Evolutionary conservation across 2,888 invertebrate species (phyloP).

Genomic region (Drosophila macrothrix): DNA sequence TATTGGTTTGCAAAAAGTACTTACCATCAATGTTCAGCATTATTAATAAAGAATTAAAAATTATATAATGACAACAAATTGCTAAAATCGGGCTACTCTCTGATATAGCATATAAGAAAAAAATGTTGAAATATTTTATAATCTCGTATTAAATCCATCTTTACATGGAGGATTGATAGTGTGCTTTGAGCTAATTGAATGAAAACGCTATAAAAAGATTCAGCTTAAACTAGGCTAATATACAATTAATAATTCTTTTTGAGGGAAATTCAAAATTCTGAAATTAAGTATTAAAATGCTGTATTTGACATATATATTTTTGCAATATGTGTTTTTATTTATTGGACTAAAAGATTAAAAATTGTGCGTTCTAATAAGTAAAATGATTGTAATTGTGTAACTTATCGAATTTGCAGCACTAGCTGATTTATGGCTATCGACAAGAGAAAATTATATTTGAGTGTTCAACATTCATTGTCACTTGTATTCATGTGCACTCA

Average conservation of each 20-base stretch:
- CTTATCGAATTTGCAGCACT: not conserved
- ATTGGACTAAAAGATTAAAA: not conserved
- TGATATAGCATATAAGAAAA: not conserved
- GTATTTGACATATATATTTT: not conserved
- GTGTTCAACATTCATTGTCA: slow-evolving; percentile 46
- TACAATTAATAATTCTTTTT: not conserved
- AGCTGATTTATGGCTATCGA: slow-evolving; percentile 19
- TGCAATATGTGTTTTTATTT: not conserved
- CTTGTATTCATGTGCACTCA: slow-evolving; percentile 59
- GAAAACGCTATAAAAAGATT: not conserved
- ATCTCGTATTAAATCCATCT: not conserved
- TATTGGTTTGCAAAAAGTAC: slow-evolving; percentile 4
- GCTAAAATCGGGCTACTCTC: not conserved
- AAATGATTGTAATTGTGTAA: not conserved
- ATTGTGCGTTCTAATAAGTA: not conserved
- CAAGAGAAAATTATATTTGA: slow-evolving; percentile 27
- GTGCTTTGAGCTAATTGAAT: not conserved
- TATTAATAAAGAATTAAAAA: no score
- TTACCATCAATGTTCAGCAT: slow-evolving; percentile 2
- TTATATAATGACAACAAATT: not conserved
- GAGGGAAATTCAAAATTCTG: not conserved
- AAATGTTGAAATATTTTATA: not conserved
- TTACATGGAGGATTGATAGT: not conserved
- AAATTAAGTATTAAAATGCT: no score
- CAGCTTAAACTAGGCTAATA: not conserved